Conservation (phyloP, 2,113 vertebrate species). For the Solea senegalensis region DNA sequence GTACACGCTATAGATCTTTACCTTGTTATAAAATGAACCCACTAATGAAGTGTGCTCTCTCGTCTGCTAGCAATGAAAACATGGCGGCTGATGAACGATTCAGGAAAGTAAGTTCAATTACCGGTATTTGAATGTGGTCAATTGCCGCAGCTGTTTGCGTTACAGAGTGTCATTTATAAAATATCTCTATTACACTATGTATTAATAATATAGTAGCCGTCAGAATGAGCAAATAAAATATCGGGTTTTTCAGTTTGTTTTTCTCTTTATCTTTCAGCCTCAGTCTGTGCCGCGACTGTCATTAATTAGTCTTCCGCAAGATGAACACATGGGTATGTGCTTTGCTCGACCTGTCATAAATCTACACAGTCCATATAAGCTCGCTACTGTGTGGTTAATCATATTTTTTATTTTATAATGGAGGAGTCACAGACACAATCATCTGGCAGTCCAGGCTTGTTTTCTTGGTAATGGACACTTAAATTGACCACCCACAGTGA, state of each 20-base stretch:
- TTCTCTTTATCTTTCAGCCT: slow-evolving; percentile 69
- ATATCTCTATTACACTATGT: neutral
- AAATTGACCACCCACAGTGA: slow-evolving; percentile 29
- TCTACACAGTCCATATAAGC: neutral
- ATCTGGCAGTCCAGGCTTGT: neutral
- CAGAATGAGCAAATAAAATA: slow-evolving; percentile 19
- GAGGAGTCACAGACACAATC: neutral
- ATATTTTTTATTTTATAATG: neutral
- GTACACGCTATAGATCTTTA: neutral
- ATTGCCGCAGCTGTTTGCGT: neutral
- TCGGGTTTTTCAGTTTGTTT: slow-evolving; percentile 3
- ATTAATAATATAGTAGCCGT: no score
- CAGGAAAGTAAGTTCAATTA: slow-evolving; percentile 69
- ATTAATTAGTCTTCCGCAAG: slow-evolving; percentile 83
- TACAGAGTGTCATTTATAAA: neutral
- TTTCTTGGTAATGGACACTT: neutral
- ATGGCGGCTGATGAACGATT: slow-evolving; percentile 69
- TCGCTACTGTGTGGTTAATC: neutral
- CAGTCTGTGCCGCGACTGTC: slow-evolving; percentile 81
- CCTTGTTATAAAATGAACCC: neutral
- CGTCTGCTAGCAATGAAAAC: slow-evolving; percentile 65
- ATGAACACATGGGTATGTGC: slow-evolving; percentile 84
- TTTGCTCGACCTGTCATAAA: neutral
- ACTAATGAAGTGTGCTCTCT: slow-evolving; percentile 31
- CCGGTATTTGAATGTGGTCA: neutral